These are phyloP conservation scores for Noctua janthe DNA, from an alignment of 2,888 invertebrate species.

Conservation along the genomic window DNA sequence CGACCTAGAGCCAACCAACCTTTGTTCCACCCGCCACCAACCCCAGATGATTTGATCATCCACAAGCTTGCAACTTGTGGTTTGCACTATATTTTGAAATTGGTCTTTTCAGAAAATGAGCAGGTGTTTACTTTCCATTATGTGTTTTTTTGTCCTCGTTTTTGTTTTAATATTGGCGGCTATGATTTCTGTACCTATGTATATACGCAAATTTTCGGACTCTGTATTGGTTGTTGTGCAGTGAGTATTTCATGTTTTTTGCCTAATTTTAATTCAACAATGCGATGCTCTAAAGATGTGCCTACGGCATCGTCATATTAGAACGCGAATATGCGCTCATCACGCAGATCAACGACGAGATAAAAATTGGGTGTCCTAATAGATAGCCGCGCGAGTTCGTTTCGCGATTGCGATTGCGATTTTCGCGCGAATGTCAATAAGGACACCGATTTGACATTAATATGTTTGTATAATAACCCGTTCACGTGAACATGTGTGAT, in stretches of 20 bases:
- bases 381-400: neutral
- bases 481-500: too few relatives aligned
- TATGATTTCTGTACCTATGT: neutral
- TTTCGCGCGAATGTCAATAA: neutral
- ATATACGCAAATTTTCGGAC: slow-evolving; percentile 3
- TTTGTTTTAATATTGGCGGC: neutral
- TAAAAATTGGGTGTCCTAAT: neutral
- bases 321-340: neutral
- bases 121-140: neutral
- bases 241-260: slow-evolving; percentile 1
- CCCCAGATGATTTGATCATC: neutral
- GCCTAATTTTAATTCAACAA: neutral
- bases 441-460: neutral
- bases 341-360: neutral
- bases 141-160: slow-evolving; percentile 8
- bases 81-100: neutral
- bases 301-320: neutral
- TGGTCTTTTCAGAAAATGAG: slow-evolving; percentile 10
- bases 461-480: too few relatives aligned
- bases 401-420: too few relatives aligned
- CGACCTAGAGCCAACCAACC: too few relatives aligned
- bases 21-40: neutral
- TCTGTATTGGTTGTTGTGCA: neutral
- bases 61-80: neutral
- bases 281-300: neutral